These are phyloP conservation scores for Brenthis ino DNA, from an alignment of 2,888 invertebrate species.

Conservation along the genomic window DNA sequence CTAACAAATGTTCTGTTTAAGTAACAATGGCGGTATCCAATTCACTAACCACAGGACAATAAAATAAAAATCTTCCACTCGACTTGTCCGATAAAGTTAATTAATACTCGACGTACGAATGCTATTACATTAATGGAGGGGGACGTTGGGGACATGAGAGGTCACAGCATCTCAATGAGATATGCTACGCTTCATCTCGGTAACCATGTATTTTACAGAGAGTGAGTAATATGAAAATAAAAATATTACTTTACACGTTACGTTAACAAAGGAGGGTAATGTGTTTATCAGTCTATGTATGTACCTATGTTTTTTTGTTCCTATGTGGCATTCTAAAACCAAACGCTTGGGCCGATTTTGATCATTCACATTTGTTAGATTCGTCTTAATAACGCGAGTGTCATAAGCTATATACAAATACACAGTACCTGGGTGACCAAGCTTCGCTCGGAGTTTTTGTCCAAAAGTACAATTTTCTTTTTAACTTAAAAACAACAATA, in stretches of 20 bases:
- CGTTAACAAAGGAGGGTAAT: no score
- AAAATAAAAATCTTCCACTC: constrained; percentile 53
- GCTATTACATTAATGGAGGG: constrained; percentile 67
- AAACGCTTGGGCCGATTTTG: no score
- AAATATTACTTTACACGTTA: neutral
- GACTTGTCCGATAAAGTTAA: constrained; percentile 62
- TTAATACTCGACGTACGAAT: constrained; percentile 46
- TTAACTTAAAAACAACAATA: no score
- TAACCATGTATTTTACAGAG: constrained; percentile 6
- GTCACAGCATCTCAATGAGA: constrained; percentile 73
- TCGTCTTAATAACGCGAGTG: no score
- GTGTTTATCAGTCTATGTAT: no score
- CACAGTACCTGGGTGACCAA: no score
- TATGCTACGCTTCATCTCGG: constrained; percentile 20
- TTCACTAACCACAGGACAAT: constrained; percentile 41
- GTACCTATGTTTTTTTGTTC: no score
- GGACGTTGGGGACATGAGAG: constrained; percentile 58
- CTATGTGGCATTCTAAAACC: no score
- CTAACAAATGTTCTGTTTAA: constrained; percentile 18
- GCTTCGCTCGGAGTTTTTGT: no score
- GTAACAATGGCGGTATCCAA: constrained; percentile 21
- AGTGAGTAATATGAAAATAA: neutral
- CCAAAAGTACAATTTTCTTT: no score
- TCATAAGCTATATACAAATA: no score
- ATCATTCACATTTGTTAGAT: no score